Conservation (phyloP, 1,140 invertebrate genomes). For the Medauroidea extradentata region DNA sequence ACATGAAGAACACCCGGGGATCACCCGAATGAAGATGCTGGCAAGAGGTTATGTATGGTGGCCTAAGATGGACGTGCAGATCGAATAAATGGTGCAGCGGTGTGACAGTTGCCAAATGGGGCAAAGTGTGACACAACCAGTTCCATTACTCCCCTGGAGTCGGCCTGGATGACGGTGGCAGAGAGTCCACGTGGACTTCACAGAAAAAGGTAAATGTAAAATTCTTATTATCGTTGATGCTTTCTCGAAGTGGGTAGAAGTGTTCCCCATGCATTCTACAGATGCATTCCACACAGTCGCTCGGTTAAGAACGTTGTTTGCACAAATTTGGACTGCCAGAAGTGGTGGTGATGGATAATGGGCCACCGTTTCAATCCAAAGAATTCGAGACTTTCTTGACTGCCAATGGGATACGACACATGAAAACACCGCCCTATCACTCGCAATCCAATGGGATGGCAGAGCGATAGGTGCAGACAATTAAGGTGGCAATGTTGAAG, state of each 20-base stretch:
- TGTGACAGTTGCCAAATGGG: conserved; percentile 17
- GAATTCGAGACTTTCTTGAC: conserved; percentile 26
- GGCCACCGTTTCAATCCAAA: conserved; percentile 18
- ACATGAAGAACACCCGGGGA: conserved; percentile 37
- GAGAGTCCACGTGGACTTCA: conserved; percentile 1
- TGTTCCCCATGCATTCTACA: conserved; percentile 14
- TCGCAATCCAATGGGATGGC: conserved; percentile 29
- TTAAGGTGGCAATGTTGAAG: conserved; percentile 16
- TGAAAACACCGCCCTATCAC: conserved; percentile 25
- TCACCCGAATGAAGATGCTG: conserved; percentile 37
- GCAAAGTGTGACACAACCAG: neutral
- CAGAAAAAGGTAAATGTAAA: neutral
- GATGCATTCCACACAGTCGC: neutral
- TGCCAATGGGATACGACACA: conserved; percentile 21
- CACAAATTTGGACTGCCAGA: conserved; percentile 21
- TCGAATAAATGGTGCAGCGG: conserved; percentile 20
- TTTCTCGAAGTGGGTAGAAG: conserved; percentile 41
- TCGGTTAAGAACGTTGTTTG: conserved; percentile 18
- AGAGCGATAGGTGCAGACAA: conserved; percentile 26
- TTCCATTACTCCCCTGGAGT: neutral
- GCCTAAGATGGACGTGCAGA: conserved; percentile 37
- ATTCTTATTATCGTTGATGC: conserved; percentile 29
- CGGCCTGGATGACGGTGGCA: neutral
- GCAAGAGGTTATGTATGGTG: conserved; percentile 40
- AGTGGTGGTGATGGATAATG: conserved; percentile 29